These are phyloP conservation scores for Epirrhoe alternata DNA, from an alignment of 2,888 invertebrate genomes.

Conservation along the genomic window DNA sequence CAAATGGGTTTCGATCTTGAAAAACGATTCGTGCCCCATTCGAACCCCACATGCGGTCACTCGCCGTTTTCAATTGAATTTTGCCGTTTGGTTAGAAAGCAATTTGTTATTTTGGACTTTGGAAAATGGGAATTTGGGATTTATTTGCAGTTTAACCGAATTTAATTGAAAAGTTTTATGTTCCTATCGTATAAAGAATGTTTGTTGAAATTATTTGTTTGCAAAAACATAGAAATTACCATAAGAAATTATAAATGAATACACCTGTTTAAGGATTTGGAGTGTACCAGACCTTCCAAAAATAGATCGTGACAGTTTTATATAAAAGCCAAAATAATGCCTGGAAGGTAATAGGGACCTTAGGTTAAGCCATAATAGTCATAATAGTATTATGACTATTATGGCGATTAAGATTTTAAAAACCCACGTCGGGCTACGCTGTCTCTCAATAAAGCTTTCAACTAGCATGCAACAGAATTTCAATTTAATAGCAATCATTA, in stretches of 20 bases:
- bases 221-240: not conserved
- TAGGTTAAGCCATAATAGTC: no score
- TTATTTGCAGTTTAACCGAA: conserved; percentile 5
- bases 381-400: no score
- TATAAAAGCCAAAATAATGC: no score
- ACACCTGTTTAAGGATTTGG: not conserved
- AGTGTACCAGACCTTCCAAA: not conserved
- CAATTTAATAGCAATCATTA: conserved; percentile 14
- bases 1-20: conserved; percentile 67
- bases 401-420: not conserved
- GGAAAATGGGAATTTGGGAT: conserved; percentile 20
- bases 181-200: not conserved
- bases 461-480: conserved; percentile 10
- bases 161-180: conserved; percentile 9
- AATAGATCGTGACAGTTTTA: not conserved
- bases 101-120: conserved; percentile 33
- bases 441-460: not conserved
- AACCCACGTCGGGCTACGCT: not conserved
- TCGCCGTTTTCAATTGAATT: conserved; percentile 55
- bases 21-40: conserved; percentile 64
- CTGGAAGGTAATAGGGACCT: no score
- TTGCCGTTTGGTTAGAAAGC: conserved; percentile 42
- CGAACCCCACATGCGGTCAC: conserved; percentile 52
- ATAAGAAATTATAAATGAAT: not conserved
- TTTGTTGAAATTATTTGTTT: not conserved